Base-by-base conservation (phyloP, 1,140 invertebrate species). In the Rhopalosiphum maidis region DNA sequence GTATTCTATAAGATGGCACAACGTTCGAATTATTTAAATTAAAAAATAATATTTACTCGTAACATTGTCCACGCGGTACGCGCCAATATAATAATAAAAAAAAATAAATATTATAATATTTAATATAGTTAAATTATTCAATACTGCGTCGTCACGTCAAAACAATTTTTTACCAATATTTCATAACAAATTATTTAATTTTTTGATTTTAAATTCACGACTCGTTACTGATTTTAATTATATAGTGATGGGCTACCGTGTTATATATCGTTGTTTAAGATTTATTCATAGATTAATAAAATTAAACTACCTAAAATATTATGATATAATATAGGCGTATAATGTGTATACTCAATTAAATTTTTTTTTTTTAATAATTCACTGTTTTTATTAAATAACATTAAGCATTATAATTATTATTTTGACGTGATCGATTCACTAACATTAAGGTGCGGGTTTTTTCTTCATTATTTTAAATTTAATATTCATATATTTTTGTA, bases 21-120 rank as follows among this genome's bases (percentile, higher is more conserved):
- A 68, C 55, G 23, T 30, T 60, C 8, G 30, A 30, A 68, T 68
- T 68, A n/a, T 68, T 68, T 68, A 0, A 68, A 68, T 68, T 11
- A n/a, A 68, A 68, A 68, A n/a, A 11, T 15, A 30, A 6, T 68
- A 68, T 68, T 68, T 68, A 3, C 60, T 68, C 15, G 60, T 15
- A 68, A 68, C 9, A n/a, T n/a, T n/a, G 3, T 30, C 4, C 0
- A 30, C 25, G 9, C 2, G 23, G 23, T 15, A 8, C 30, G 0
- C 30, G 60, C 1, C 15, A 77, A 77, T n/a, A n/a, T n/a, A 18
- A n/a, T n/a, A 77, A n/a, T 60, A 60, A 18, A 77, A n/a, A n/a
- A 3, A 18, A 51, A 51, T 51, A 18, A 18, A 51, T 18, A 51
- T 51, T 51, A 51, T 18, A 51, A 51, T 51, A 51, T 51, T 51